These are phyloP conservation scores for Punctoribates punctum DNA, from an alignment of 2,888 invertebrate species.

Conservation along the genomic window DNA sequence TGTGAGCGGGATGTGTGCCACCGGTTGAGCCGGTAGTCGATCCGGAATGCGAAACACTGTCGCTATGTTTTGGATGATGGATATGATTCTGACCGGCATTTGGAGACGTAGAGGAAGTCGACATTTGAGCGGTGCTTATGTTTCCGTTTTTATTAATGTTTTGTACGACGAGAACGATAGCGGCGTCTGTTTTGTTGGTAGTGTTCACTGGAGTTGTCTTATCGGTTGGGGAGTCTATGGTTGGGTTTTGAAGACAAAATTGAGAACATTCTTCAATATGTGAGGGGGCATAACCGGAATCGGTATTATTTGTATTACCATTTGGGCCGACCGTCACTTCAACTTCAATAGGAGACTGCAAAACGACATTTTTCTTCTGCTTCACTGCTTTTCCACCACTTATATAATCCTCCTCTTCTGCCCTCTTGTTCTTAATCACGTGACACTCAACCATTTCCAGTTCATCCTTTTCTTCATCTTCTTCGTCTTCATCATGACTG, in stretches of 20 bases:
- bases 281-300: slow-evolving; percentile 70
- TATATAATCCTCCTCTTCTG: slow-evolving; percentile 65
- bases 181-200: not conserved
- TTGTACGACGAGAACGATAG: slow-evolving; percentile 28
- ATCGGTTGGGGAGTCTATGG: slow-evolving; percentile 24
- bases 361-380: slow-evolving; percentile 56
- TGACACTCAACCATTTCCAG: slow-evolving; percentile 47
- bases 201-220: slow-evolving; percentile 31
- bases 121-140: slow-evolving; percentile 32
- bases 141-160: slow-evolving; percentile 33
- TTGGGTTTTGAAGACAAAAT: slow-evolving; percentile 41
- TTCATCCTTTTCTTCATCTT: slow-evolving; percentile 49
- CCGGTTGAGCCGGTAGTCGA: not conserved
- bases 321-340: slow-evolving; percentile 30
- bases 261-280: slow-evolving; percentile 30
- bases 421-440: slow-evolving; percentile 54
- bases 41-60: not conserved
- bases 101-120: slow-evolving; percentile 17
- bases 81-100: slow-evolving; percentile 19
- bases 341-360: slow-evolving; percentile 66
- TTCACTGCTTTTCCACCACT: not conserved
- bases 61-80: slow-evolving; percentile 35
- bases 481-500: slow-evolving; percentile 61
- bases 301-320: slow-evolving; percentile 61
- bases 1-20: slow-evolving; percentile 10